Evolutionary conservation across 1,140 invertebrate species (phyloP).

Genomic region (Brachionus calyciflorus): DNA sequence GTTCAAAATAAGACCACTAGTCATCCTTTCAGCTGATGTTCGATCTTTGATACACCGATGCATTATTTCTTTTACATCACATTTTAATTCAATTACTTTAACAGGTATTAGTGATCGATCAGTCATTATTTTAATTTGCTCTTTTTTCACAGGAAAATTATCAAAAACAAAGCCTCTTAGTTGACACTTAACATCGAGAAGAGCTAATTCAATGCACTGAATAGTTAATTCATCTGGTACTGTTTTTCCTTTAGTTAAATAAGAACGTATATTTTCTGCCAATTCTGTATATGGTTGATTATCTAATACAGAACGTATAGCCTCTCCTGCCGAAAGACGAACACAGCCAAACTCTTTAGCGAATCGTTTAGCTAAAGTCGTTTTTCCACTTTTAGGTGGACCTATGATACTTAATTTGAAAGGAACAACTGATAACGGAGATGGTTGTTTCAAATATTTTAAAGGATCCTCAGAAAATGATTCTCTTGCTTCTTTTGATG

Average conservation of each 20-base stretch:
- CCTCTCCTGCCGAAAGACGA: conserved; percentile 58
- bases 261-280: conserved; percentile 52
- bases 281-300: conserved; percentile 55
- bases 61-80: conserved; percentile 56
- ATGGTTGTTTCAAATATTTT: conserved; percentile 54
- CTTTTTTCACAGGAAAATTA: conserved; percentile 57
- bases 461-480: conserved; percentile 57
- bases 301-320: conserved; percentile 54
- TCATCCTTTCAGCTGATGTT: conserved; percentile 51
- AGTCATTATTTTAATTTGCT: conserved; percentile 58
- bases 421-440: conserved; percentile 59
- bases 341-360: conserved; percentile 57
- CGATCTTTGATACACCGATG: conserved; percentile 57
- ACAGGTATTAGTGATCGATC: conserved; percentile 58
- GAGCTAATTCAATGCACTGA: conserved; percentile 54
- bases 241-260: conserved; percentile 54
- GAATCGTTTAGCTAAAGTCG: conserved; percentile 59
- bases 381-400: conserved; percentile 62
- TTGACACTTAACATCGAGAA: conserved; percentile 58
- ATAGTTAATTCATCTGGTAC: conserved; percentile 59
- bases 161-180: conserved; percentile 60
- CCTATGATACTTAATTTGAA: conserved; percentile 58
- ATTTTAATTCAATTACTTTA: conserved; percentile 56
- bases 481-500: conserved; percentile 51
- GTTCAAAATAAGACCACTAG: conserved; percentile 46